A percentile compares a stretch with the other conserved stretches of the same genome.
Conservation (phyloP, 2,888 invertebrate genomes). For the Tetrapedia diversipes region DNA sequence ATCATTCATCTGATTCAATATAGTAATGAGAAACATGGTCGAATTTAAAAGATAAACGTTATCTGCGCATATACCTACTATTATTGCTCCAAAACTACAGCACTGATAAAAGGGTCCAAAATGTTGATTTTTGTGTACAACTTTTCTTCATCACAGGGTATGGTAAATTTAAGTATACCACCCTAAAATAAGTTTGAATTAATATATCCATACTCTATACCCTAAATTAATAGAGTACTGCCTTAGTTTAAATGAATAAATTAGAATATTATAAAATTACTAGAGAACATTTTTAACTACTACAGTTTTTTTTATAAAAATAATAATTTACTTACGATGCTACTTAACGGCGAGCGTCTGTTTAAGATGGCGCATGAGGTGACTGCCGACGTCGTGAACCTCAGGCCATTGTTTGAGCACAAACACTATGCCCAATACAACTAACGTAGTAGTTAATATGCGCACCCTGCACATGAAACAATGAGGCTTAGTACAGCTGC, state of each 20-base stretch:
- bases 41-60: slow-evolving; percentile 53
- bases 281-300: too few species aligned
- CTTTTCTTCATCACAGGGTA: slow-evolving; percentile 67
- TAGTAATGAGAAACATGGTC: slow-evolving; percentile 48
- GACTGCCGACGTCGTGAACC: slow-evolving; percentile 91
- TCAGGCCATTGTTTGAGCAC: slow-evolving; percentile 96
- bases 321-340: slow-evolving; percentile 76
- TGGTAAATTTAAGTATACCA: slow-evolving; percentile 71
- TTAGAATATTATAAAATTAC: too few species aligned
- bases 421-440: slow-evolving; percentile 92
- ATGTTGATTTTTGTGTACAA: slow-evolving; percentile 65
- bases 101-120: slow-evolving; percentile 68
- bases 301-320: background rate
- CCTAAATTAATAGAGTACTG: background rate
- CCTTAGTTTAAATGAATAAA: background rate
- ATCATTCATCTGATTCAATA: slow-evolving; percentile 37
- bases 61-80: slow-evolving; percentile 66
- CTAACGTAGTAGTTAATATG: slow-evolving; percentile 92
- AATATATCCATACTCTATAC: slow-evolving; percentile 17
- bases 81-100: slow-evolving; percentile 71
- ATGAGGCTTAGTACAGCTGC: slow-evolving; percentile 83
- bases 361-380: slow-evolving; percentile 90
- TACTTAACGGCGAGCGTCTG: slow-evolving; percentile 90
- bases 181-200: slow-evolving; percentile 68
- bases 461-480: slow-evolving; percentile 89